phyloP scores from a whole-genome alignment of 1,140 invertebrate species.

The Diorhabda carinulata region DNA sequence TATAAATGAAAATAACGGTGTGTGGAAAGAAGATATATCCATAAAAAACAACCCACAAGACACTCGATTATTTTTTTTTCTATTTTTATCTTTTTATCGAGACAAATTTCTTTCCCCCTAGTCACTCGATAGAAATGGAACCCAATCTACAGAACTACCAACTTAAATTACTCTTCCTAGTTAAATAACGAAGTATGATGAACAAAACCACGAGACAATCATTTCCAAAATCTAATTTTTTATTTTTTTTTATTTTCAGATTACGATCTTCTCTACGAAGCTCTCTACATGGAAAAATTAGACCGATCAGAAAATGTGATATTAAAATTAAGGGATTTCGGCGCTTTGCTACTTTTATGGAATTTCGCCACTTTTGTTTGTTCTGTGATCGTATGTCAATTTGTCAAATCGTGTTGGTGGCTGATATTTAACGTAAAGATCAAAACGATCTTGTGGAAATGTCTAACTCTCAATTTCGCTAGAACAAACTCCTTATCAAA shows the following conservation, averaged over 20 bases:
- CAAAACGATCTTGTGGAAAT: not conserved
- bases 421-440: not conserved
- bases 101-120: too few species aligned
- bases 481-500: not conserved
- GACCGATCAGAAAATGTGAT: not conserved
- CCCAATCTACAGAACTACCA: too few species aligned
- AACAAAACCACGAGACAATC: too few species aligned
- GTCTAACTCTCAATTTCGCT: not conserved
- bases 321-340: constrained; percentile 1
- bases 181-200: too few species aligned
- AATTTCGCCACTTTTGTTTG: not conserved
- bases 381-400: not conserved
- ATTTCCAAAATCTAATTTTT: not conserved
- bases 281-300: not conserved
- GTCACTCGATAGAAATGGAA: too few species aligned
- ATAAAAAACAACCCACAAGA: too few species aligned
- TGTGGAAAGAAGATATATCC: too few species aligned
- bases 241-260: not conserved
- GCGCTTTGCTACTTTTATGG: not conserved
- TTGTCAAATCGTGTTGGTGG: not conserved
- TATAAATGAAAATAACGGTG: too few species aligned
- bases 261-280: not conserved
- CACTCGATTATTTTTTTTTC: too few species aligned
- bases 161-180: too few species aligned
- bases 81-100: too few species aligned